These are phyloP conservation scores for Phaethon lepturus DNA, from an alignment of 2,113 vertebrate species.

Conservation along the genomic window DNA sequence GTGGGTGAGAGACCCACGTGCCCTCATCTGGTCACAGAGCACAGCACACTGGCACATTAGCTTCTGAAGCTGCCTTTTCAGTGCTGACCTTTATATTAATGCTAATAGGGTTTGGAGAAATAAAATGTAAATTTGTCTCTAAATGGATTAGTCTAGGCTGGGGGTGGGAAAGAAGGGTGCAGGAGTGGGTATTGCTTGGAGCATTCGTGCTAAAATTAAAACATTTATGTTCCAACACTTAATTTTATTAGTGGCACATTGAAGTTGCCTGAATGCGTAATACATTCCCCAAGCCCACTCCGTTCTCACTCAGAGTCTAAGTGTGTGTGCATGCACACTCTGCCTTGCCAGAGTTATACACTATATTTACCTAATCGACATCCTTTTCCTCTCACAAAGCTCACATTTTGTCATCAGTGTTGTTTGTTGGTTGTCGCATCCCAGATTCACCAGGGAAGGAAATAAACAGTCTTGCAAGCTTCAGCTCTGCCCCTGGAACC, in stretches of 20 bases:
- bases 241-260: constrained; percentile 72
- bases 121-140: constrained; percentile 76
- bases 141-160: constrained; percentile 73
- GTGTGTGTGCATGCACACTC: background rate
- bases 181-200: constrained; percentile 45
- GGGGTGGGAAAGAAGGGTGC: constrained; percentile 50
- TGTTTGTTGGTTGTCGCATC: background rate
- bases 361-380: background rate
- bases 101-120: constrained; percentile 76
- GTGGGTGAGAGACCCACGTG: constrained; percentile 50
- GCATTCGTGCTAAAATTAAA: constrained; percentile 73
- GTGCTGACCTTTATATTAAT: constrained; percentile 73
- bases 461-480: background rate
- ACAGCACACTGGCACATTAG: constrained; percentile 59
- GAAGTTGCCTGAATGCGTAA: constrained; percentile 62
- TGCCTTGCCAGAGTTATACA: background rate
- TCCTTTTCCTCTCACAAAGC: background rate
- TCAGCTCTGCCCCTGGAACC: background rate
- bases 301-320: background rate
- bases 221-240: constrained; percentile 73
- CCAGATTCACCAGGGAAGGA: background rate
- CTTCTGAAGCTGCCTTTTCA: constrained; percentile 68
- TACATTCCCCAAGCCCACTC: constrained; percentile 20
- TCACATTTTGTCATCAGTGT: background rate
- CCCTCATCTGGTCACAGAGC: constrained; percentile 60